These are phyloP conservation scores for Acrocyrtus sp. DNA, from an alignment of 2,888 invertebrate species.

Conservation along the genomic window DNA sequence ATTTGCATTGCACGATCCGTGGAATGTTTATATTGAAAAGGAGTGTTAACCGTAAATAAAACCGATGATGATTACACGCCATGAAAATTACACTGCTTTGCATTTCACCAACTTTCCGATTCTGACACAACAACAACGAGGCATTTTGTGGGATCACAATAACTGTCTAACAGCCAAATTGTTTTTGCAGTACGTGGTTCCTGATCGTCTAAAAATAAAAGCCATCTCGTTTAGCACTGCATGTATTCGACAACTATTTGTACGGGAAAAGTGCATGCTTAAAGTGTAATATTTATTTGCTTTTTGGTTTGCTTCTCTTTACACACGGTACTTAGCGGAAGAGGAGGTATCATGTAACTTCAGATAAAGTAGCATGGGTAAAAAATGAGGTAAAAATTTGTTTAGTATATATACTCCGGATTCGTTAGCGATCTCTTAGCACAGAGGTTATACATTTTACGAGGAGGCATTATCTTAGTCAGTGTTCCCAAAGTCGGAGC, in stretches of 20 bases:
- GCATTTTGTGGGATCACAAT: constrained; percentile 38
- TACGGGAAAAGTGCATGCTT: neutral
- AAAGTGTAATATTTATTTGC: neutral
- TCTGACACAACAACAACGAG: constrained; percentile 15
- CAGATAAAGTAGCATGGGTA: neutral
- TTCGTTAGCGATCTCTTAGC: too few relatives aligned
- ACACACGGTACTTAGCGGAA: neutral
- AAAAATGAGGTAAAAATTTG: neutral
- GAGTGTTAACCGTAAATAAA: constrained; percentile 24
- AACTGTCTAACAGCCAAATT: constrained; percentile 45
- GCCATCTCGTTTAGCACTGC: constrained; percentile 2
- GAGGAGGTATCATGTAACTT: neutral
- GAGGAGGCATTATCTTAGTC: too few relatives aligned
- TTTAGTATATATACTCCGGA: neutral
- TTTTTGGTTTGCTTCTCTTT: neutral
- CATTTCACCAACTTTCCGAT: constrained; percentile 40
- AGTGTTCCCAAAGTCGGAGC: neutral
- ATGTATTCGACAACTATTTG: neutral
- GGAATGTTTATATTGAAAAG: neutral
- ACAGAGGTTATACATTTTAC: too few relatives aligned
- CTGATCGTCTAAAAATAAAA: constrained; percentile 49
- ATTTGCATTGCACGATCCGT: neutral
- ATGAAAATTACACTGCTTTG: constrained; percentile 42
- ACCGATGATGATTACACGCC: constrained; percentile 47
- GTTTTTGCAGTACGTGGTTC: constrained; percentile 28